Evolutionary conservation across 2,888 invertebrate genomes (phyloP).

Genomic region (Clistopyga incitator): DNA sequence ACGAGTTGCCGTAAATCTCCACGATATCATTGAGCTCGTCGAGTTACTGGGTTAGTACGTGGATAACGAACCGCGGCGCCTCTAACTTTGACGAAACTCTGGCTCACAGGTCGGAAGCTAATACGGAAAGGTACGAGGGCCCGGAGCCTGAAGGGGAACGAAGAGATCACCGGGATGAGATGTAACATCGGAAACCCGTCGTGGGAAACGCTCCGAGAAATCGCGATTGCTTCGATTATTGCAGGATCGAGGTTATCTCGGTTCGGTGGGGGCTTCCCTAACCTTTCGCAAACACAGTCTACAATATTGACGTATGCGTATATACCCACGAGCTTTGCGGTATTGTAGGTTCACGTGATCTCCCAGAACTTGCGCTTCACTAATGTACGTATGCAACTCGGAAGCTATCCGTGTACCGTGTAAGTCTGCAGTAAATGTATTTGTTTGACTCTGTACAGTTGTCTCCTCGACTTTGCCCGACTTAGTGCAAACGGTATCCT

Average conservation of each 20-base stretch:
- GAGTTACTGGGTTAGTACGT: conserved; percentile 32
- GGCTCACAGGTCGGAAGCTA: conserved; percentile 18
- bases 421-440: neutral
- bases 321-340: conserved; percentile 25
- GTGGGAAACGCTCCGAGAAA: conserved; percentile 62
- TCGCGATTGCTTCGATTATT: conserved; percentile 60
- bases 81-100: conserved; percentile 33
- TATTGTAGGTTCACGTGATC: conserved; percentile 29
- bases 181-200: conserved; percentile 27
- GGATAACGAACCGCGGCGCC: conserved; percentile 49
- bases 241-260: conserved; percentile 49
- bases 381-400: conserved; percentile 16
- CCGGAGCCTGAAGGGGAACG: neutral
- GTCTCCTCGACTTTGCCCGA: neutral
- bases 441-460: conserved; percentile 40
- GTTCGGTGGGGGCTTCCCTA: conserved; percentile 35
- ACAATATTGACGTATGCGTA: conserved; percentile 51
- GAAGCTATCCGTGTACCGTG: conserved; percentile 11
- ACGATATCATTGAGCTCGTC: conserved; percentile 50
- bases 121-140: conserved; percentile 22
- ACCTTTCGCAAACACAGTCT: conserved; percentile 35
- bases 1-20: conserved; percentile 38
- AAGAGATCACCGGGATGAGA: neutral
- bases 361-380: conserved; percentile 28
- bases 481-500: conserved; percentile 25